These are phyloP conservation scores for Chironomus tentans DNA, from an alignment of 2,888 invertebrate species.

Conservation along the genomic window DNA sequence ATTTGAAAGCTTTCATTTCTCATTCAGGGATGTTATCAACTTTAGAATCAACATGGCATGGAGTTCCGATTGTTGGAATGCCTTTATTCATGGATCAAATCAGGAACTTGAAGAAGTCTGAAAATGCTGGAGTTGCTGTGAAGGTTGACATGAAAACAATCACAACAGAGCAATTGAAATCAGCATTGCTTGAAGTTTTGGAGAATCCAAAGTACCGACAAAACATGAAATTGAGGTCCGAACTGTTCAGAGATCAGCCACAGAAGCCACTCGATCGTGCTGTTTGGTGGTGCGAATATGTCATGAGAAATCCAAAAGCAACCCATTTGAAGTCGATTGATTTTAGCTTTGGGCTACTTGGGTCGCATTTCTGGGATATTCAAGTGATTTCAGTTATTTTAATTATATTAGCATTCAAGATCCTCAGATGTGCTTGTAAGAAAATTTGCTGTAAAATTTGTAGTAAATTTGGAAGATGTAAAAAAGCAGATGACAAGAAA, in stretches of 20 bases:
- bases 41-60: conserved; percentile 25
- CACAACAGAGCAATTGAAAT: conserved; percentile 26
- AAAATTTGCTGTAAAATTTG: too few species aligned
- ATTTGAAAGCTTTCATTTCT: conserved; percentile 20
- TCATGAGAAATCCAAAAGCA: conserved; percentile 29
- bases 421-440: too few species aligned
- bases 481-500: background rate
- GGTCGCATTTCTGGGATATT: background rate
- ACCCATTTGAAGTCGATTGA: conserved; percentile 25
- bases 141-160: background rate
- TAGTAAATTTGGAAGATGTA: background rate
- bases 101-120: background rate
- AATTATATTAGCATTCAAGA: background rate
- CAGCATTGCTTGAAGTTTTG: conserved; percentile 29
- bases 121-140: background rate
- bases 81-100: conserved; percentile 28
- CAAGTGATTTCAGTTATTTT: background rate
- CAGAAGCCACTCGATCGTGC: conserved; percentile 29
- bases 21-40: conserved; percentile 29
- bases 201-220: conserved; percentile 28
- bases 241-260: conserved; percentile 28
- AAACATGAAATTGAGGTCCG: background rate
- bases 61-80: conserved; percentile 18
- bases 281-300: conserved; percentile 30
- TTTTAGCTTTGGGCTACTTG: background rate